A percentile compares a stretch with the other conserved stretches of the same genome.
Conservation (phyloP, 2,113 vertebrate species). For the Bufo bufo region DNA sequence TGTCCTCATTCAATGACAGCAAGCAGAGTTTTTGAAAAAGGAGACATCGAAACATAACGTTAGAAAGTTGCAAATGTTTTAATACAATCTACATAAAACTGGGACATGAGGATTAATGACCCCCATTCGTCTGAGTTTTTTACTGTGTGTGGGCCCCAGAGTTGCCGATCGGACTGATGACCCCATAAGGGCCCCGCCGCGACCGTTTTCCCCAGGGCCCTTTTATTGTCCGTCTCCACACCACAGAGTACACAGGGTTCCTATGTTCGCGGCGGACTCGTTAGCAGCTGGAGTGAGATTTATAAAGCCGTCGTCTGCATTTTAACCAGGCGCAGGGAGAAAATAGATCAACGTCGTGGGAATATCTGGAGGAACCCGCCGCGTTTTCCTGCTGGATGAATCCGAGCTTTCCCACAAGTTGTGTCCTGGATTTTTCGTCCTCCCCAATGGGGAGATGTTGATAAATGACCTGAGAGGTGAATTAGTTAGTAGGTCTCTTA, state of each 20-base stretch:
- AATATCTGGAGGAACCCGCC: not conserved
- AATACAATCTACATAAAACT: no score
- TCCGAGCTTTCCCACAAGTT: not conserved
- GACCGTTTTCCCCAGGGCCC: not conserved
- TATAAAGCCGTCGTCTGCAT: not conserved
- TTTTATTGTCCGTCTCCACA: not conserved
- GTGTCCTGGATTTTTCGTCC: not conserved
- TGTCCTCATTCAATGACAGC: no score
- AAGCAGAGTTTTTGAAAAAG: no score
- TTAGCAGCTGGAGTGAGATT: constrained; percentile 6
- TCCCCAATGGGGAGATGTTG: constrained; percentile 14
- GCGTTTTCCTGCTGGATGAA: not conserved
- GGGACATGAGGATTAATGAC: no score
- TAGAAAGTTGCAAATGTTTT: no score
- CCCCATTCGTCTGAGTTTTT: no score
- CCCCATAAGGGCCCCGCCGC: not conserved
- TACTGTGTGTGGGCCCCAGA: not conserved
- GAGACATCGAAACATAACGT: no score
- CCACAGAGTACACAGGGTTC: not conserved
- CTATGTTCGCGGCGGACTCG: not conserved
- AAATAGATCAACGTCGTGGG: not conserved
- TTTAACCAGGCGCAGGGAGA: constrained; percentile 13
- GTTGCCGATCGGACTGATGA: not conserved
- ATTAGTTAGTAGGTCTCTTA: constrained; percentile 16
- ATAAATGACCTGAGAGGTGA: constrained; percentile 44